Evolutionary conservation across 2,888 invertebrate genomes (phyloP).

Genomic region (Imbricaverruca yamaguchii): DNA sequence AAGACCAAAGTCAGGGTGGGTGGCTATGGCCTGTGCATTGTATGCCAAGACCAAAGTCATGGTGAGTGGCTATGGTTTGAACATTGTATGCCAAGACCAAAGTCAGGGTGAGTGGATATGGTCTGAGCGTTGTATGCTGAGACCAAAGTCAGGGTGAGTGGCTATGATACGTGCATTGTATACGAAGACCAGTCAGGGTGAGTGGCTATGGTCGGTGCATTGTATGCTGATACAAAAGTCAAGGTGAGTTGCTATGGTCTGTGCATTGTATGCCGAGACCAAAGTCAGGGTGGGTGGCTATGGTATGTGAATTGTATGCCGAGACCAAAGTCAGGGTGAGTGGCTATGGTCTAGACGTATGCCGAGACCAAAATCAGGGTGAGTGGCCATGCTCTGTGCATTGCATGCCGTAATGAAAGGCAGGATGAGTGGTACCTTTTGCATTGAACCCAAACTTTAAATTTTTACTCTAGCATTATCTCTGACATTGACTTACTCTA

Average conservation of each 20-base stretch:
- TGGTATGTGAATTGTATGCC: background rate
- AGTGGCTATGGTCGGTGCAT: conserved; percentile 34
- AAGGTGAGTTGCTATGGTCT: too few species aligned
- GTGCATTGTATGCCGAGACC: background rate
- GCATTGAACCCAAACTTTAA: too few species aligned
- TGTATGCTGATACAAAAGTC: conserved; percentile 50
- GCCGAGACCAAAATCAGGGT: conserved; percentile 93
- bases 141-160: conserved; percentile 35
- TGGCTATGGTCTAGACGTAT: too few species aligned
- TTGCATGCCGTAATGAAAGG: too few species aligned
- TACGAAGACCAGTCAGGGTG: conserved; percentile 25
- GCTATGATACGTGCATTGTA: background rate
- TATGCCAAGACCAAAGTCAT: too few species aligned
- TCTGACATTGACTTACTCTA: too few species aligned
- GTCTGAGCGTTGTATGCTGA: too few species aligned
- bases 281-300: background rate
- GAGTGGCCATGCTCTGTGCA: conserved; percentile 35
- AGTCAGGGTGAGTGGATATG: conserved; percentile 61
- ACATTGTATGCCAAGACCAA: conserved; percentile 79
- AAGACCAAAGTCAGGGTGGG: conserved; percentile 91
- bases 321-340: too few species aligned
- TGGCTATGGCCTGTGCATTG: conserved; percentile 23
- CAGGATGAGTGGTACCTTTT: background rate
- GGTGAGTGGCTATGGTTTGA: conserved; percentile 35
- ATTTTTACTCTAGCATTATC: too few species aligned